Evolutionary conservation across 2,113 vertebrate genomes (phyloP), one percentile per base, ranked within the genome.

Genomic region (Sakesphorus luctuosus): DNA sequence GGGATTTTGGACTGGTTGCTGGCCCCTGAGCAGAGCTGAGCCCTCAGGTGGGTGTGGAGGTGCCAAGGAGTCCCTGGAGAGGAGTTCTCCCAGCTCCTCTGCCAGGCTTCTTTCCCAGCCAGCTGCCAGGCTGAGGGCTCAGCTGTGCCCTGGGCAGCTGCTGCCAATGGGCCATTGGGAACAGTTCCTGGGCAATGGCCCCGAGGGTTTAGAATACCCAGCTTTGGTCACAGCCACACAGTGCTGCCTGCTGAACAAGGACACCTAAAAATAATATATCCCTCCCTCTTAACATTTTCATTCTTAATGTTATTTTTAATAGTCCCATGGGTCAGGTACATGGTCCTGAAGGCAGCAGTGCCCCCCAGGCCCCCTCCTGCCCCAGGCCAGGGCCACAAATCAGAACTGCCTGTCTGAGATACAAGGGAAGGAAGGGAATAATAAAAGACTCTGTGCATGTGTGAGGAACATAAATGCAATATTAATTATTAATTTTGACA

Each of bases 401-500:
- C 19, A 0, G 13, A 61, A 50, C 25, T 43, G 2, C 58, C 82
- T 56, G 91, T 76, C 87, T 84, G 66, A 35, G 53, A 58, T 8
- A 77, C 75, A 77, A 76, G 59, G 53, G 62, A n/a, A 40, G 18
- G 13, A 62, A 77, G 58, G 10, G 66, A 96, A 82, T 40, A 96
- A 82, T 40, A 62, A 82, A 91, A 88, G 75, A 10, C 72, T 40
- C 84, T 90, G 66, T 91, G 66, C 89, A 19, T 91, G 94, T 75
- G 78, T 74, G 75, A 65, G 93, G 79, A 90, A 44, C 61, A 61
- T 44, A 81, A 91, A 92, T 58, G 66, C 17, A 40, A 89, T 93
- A 91, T 79, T 95, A 97, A 97, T 95, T 97, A 96, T 96, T 96
- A 96, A 96, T 96, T 95, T 71, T 97, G 97, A 97, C 97, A 96